Percentiles rank a stretch among this genome's conserved stretches.
Evolutionary conservation across 2,797 vertebrate genomes (phyloP).

Genomic region (Vespertilio murinus): DNA sequence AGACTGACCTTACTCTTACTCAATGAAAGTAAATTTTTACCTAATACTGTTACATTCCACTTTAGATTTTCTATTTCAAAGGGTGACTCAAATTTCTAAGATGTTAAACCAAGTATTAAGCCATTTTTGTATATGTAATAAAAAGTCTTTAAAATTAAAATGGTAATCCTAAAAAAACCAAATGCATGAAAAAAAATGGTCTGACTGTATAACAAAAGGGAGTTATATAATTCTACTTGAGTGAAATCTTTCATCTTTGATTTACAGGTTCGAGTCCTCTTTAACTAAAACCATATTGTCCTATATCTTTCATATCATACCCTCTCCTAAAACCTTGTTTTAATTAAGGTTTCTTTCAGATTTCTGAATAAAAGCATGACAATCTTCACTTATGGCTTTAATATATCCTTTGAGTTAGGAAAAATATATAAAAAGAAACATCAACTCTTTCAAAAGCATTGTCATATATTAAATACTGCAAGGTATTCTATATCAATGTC

Average conservation of each 20-base stretch:
- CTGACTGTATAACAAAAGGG: constrained; percentile 87
- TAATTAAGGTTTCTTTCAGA: constrained; percentile 87
- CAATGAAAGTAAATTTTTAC: constrained; percentile 81
- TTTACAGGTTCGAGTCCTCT: constrained; percentile 87
- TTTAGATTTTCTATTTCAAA: constrained; percentile 85
- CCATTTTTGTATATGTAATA: constrained; percentile 84
- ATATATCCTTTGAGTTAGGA: constrained; percentile 85
- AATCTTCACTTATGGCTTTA: constrained; percentile 90
- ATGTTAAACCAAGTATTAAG: constrained; percentile 77
- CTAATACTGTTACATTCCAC: constrained; percentile 81
- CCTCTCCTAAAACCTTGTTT: constrained; percentile 86
- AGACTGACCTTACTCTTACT: constrained; percentile 76
- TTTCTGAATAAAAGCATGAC: constrained; percentile 86
- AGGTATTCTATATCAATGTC: constrained; percentile 75
- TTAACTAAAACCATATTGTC: constrained; percentile 87
- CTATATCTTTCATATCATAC: constrained; percentile 87
- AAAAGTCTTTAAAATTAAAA: constrained; percentile 88
- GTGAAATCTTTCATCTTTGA: constrained; percentile 88
- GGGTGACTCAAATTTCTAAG: constrained; percentile 83
- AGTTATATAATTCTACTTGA: constrained; percentile 91
- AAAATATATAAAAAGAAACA: constrained; percentile 86
- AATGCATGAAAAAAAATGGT: constrained; percentile 84
- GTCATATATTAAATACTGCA: constrained; percentile 81
- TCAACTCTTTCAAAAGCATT: constrained; percentile 82
- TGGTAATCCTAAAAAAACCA: constrained; percentile 86